Percentiles rank a stretch among this genome's conserved stretches.
Conservation (phyloP, 2,797 vertebrate species). For the Crenuchus spilurus region DNA sequence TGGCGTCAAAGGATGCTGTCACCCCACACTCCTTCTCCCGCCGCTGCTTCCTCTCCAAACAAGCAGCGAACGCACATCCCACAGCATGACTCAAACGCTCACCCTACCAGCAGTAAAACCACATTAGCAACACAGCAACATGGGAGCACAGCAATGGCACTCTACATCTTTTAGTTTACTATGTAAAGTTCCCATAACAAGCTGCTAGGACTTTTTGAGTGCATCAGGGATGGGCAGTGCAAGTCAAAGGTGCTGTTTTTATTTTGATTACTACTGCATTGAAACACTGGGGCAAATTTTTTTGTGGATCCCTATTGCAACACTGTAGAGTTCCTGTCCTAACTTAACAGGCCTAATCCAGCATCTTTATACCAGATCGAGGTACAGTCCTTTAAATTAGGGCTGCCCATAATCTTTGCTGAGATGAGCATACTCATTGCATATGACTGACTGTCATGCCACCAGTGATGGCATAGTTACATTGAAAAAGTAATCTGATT, state of each 20-base stretch:
- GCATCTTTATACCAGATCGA: not conserved
- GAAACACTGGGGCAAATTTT: too few species aligned
- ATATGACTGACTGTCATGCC: too few species aligned
- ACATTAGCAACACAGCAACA: not conserved
- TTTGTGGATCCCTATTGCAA: too few species aligned
- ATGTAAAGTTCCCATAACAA: too few species aligned
- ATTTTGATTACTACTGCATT: too few species aligned
- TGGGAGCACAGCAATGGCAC: not conserved
- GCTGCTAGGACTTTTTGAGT: too few species aligned
- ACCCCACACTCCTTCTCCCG: constrained; percentile 92
- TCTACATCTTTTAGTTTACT: too few species aligned
- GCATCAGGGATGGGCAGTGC: too few species aligned
- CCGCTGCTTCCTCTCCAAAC: constrained; percentile 90
- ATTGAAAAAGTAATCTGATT: too few species aligned
- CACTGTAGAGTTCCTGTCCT: not conserved
- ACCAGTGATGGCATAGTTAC: too few species aligned
- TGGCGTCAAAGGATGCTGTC: constrained; percentile 89
- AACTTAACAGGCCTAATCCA: not conserved
- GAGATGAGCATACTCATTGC: too few species aligned
- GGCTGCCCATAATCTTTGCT: not conserved
- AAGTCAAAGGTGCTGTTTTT: too few species aligned
- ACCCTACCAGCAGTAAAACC: constrained; percentile 70
- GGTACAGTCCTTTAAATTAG: not conserved
- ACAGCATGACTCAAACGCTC: constrained; percentile 92
- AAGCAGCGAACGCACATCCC: constrained; percentile 91